These are phyloP conservation scores for Erebia epiphron DNA, from an alignment of 2,888 invertebrate genomes.

Conservation along the genomic window DNA sequence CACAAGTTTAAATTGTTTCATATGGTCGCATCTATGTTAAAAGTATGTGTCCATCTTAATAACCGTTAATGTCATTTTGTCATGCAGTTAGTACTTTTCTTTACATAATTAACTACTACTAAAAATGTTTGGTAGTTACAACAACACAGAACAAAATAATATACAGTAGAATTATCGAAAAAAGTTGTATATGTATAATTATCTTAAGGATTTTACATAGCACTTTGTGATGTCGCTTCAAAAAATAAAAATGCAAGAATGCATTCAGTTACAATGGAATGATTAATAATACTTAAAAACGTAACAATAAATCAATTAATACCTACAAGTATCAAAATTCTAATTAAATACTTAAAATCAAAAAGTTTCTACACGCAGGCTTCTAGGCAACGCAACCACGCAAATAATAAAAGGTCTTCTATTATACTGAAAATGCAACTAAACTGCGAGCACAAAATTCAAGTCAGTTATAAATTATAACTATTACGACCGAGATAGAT, in stretches of 20 bases:
- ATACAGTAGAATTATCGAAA: slow-evolving; percentile 22
- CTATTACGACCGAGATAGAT: background rate
- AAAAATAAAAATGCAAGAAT: slow-evolving; percentile 40
- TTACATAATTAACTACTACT: background rate
- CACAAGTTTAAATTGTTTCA: too few species aligned
- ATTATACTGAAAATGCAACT: slow-evolving; percentile 1
- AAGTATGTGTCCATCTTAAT: slow-evolving; percentile 38
- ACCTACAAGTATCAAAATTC: slow-evolving; percentile 73
- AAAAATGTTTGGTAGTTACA: slow-evolving; percentile 23
- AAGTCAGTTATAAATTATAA: background rate
- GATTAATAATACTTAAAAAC: slow-evolving; percentile 65
- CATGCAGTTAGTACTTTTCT: slow-evolving; percentile 72
- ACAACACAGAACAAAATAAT: slow-evolving; percentile 27
- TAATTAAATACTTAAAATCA: slow-evolving; percentile 69
- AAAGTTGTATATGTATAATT: background rate
- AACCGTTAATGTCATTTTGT: slow-evolving; percentile 57
- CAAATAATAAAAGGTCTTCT: slow-evolving; percentile 19
- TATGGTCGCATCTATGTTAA: background rate
- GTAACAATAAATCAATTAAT: slow-evolving; percentile 51
- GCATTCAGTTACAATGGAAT: slow-evolving; percentile 66
- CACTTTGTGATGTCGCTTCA: slow-evolving; percentile 53
- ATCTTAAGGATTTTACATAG: background rate
- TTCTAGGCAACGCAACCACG: slow-evolving; percentile 40
- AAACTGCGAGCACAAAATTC: background rate
- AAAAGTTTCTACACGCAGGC: slow-evolving; percentile 52